Evolutionary conservation across 1,140 invertebrate genomes (phyloP).

Genomic region (Teleopsis dalmanni): DNA sequence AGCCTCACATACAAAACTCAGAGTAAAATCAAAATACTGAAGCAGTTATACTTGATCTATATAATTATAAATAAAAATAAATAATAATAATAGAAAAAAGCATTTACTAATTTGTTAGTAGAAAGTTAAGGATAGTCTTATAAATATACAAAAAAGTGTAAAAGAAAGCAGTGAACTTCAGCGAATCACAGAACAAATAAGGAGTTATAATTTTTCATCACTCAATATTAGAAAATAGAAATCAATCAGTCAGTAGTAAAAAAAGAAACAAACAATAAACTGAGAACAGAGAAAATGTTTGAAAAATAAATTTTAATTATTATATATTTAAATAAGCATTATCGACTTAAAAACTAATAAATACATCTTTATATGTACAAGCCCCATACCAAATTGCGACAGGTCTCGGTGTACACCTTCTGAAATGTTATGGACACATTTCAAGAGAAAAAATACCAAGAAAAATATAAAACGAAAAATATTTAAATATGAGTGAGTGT

Average conservation of each 20-base stretch:
- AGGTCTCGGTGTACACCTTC: conserved; percentile 44
- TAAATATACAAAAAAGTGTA: background rate
- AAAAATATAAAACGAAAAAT: conserved; percentile 2
- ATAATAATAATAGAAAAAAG: no score
- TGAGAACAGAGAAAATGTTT: background rate
- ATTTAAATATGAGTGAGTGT: no score
- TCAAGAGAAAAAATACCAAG: conserved; percentile 6
- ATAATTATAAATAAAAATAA: no score
- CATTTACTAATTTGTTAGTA: no score
- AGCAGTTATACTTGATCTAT: no score
- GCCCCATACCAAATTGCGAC: conserved; percentile 45
- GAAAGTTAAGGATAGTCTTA: background rate
- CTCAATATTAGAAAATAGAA: background rate
- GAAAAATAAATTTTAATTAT: background rate
- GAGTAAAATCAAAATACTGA: no score
- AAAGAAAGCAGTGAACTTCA: conserved; percentile 1
- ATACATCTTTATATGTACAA: conserved; percentile 12
- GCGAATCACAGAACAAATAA: no score
- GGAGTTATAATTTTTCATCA: background rate
- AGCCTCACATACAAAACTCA: no score
- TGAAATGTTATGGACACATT: conserved; percentile 21
- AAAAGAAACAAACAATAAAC: background rate
- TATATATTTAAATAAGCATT: background rate
- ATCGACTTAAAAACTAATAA: conserved; percentile 3
- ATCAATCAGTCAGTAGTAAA: background rate